A percentile compares a stretch with the other conserved stretches of the same genome.
phyloP scores from a whole-genome alignment of 1,140 invertebrate genomes.

The Goniozus legneri region DNA sequence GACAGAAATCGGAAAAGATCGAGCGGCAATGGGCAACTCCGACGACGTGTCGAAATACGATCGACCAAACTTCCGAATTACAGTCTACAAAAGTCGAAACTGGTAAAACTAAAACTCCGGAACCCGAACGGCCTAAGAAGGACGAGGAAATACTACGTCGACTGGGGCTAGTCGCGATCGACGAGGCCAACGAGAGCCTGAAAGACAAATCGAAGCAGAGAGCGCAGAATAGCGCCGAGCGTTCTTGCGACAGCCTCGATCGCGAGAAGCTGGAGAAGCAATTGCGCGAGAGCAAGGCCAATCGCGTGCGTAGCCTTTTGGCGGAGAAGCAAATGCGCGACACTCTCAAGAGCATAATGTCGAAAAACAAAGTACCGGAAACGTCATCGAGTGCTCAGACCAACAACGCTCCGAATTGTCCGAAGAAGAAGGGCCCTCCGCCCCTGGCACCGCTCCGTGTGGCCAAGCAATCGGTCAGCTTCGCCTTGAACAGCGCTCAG shows the following conservation, averaged over 20 bases:
- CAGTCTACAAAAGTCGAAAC: not conserved
- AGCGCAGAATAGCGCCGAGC: not conserved
- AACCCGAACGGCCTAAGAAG: conserved; percentile 24
- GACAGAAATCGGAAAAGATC: conserved; percentile 6
- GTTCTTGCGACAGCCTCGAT: conserved; percentile 21
- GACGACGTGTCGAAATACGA: not conserved
- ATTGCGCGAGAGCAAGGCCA: conserved; percentile 42
- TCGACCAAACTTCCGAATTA: not conserved
- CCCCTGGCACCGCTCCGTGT: conserved; percentile 41
- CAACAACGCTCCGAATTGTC: not conserved
- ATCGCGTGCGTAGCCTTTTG: conserved; percentile 42
- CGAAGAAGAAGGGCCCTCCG: conserved; percentile 44
- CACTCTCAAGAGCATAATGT: conserved; percentile 44
- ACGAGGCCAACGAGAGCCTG: conserved; percentile 24
- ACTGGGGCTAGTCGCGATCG: conserved; percentile 38
- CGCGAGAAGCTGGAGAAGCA: conserved; percentile 44
- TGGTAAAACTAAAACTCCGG: conserved; percentile 3
- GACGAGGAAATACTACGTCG: conserved; percentile 42
- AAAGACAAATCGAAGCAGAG: conserved; percentile 19
- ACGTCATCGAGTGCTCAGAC: not conserved
- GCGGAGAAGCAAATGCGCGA: conserved; percentile 50
- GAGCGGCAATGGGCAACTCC: not conserved
- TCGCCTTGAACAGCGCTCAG: conserved; percentile 12
- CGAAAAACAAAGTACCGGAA: conserved; percentile 32
- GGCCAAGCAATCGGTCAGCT: conserved; percentile 25